phyloP scores from a whole-genome alignment of 2,797 vertebrate genomes.

The Danio kyathit region DNA sequence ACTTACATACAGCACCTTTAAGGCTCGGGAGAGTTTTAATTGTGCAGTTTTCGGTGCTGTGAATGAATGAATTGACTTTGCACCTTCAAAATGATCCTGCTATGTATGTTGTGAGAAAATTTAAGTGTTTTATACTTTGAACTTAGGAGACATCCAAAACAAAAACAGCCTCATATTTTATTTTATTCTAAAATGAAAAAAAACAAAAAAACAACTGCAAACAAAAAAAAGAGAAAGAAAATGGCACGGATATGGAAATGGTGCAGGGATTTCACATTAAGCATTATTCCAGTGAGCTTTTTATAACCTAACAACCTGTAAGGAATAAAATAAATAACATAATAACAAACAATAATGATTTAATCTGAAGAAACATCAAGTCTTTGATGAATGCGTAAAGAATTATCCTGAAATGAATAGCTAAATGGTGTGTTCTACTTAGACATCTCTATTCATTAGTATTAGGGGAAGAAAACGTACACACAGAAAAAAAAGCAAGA shows the following conservation, averaged over 20 bases:
- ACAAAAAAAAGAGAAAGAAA: background rate
- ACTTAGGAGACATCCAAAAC: no score
- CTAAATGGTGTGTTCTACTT: constrained; percentile 22
- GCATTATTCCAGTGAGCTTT: background rate
- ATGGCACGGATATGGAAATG: background rate
- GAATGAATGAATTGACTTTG: no score
- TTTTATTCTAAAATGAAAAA: no score
- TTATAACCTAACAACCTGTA: background rate
- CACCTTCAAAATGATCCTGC: no score
- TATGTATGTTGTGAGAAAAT: no score
- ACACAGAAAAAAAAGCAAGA: background rate
- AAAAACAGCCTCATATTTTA: no score
- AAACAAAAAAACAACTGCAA: no score
- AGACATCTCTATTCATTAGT: constrained; percentile 4
- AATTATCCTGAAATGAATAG: constrained; percentile 24
- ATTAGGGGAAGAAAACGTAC: background rate
- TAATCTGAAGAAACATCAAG: constrained; percentile 19
- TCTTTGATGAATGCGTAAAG: constrained; percentile 11
- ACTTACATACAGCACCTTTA: no score
- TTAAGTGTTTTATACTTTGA: no score
- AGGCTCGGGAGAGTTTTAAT: no score
- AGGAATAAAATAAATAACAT: background rate
- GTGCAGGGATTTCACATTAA: background rate
- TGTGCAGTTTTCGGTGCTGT: no score
- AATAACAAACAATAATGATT: constrained; percentile 9